Evolutionary conservation across 2,888 invertebrate genomes (phyloP).

Genomic region (Xiphydria camelus): DNA sequence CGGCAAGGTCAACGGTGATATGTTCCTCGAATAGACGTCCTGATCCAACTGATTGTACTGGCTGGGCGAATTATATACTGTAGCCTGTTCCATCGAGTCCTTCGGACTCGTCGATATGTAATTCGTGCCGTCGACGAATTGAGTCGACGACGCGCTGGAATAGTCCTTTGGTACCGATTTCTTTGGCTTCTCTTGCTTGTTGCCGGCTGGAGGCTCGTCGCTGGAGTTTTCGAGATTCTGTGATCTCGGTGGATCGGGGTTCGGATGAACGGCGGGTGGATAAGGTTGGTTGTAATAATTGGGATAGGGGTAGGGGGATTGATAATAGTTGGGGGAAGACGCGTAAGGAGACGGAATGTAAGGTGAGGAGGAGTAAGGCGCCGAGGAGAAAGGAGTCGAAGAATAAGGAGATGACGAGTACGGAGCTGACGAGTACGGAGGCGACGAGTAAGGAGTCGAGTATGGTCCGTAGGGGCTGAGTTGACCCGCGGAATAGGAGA

Average conservation of each 20-base stretch:
- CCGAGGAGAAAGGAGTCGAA: not conserved
- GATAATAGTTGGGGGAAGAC: conserved; percentile 44
- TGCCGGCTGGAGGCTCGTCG: conserved; percentile 19
- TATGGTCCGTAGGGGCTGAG: conserved; percentile 21
- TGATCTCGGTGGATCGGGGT: conserved; percentile 21
- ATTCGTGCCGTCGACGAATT: conserved; percentile 47
- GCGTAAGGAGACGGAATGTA: conserved; percentile 14
- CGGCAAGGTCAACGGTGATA: conserved; percentile 21
- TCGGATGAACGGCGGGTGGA: conserved; percentile 19
- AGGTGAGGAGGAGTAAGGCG: conserved; percentile 17
- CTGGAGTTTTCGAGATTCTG: conserved; percentile 18
- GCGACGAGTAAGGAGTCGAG: conserved; percentile 3
- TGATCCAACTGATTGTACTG: conserved; percentile 41
- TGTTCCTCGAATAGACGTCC: conserved; percentile 28
- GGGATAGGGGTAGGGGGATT: conserved; percentile 41
- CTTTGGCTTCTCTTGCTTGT: conserved; percentile 34
- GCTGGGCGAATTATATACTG: conserved; percentile 36
- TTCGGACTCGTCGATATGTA: conserved; percentile 39
- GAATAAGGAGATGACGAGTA: conserved; percentile 23
- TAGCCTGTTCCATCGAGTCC: conserved; percentile 46
- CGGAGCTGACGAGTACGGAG: conserved; percentile 20
- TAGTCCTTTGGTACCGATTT: conserved; percentile 18
- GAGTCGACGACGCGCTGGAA: conserved; percentile 19
- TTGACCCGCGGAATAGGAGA: not conserved
- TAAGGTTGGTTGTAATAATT: conserved; percentile 41